Evolutionary conservation across 2,888 invertebrate species (phyloP), one percentile per base, ranked within the genome.

Genomic region (Koerneria pararmatus): DNA sequence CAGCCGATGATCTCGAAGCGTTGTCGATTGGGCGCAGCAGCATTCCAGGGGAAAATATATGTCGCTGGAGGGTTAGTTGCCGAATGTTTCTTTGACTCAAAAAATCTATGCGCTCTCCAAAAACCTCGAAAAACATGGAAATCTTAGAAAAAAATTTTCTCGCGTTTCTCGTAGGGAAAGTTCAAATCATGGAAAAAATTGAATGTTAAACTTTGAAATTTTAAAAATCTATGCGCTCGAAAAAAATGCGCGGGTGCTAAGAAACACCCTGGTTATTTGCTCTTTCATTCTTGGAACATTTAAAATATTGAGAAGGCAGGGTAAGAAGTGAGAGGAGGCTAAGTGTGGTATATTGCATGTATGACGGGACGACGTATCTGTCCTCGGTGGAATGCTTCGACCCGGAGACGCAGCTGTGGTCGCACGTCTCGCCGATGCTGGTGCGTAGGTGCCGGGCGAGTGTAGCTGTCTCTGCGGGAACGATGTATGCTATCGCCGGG

Each of bases 361-460:
- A 92, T 80, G 91, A 92, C 84, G 92, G 92, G 1, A 88, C 89
- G 67, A 89, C 89, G 2, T 92, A 92, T 84, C 86, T 92, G 61
- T 89, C 89, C 79, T 89, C 90, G 0, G 91, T 91, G 0, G 92
- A 92, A 85, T 54, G 75, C 46, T 82, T 75, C 68, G 78, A 79
- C 68, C 79, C 78, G 49, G 71, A 66, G 60, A 70, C 76, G 58
- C 69, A 72, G 78, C 67, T 77, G 88, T 92, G 92, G 92, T 88
- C 88, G 58, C 88, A 88, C 71, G 88, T 91, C 1, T 89, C 90
- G 0, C 87, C 90, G 1, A 91, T 93, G 91, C 90, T 90, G 80
- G 89, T 90, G 35, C 90, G 90, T 85, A 67, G 80, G 60, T 73
- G 76, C 22, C 70, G 80, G 3, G 76, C 77, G 11, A 70, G 78